Percentiles rank a stretch among this genome's conserved stretches.
Conservation (phyloP, 2,888 invertebrate species). For the Eupithecia subfuscata region DNA sequence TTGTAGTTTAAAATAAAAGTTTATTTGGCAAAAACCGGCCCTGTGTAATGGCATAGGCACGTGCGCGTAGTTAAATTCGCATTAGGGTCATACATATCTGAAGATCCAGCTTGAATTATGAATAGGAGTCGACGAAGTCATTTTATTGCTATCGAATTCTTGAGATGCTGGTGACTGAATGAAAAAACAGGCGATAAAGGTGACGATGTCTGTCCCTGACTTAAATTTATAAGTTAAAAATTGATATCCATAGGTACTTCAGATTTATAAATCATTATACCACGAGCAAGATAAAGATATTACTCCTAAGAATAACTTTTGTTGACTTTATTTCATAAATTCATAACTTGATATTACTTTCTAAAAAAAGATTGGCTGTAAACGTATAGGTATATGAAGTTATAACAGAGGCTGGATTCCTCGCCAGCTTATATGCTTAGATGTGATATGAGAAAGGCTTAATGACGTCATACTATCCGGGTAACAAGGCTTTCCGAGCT, state of each 20-base stretch:
- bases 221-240: background rate
- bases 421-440: constrained; percentile 24
- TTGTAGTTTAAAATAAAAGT: background rate
- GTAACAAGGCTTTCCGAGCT: constrained; percentile 22
- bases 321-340: background rate
- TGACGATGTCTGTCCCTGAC: background rate
- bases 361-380: background rate
- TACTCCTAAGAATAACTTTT: background rate
- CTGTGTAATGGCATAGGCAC: constrained; percentile 34
- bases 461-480: constrained; percentile 22
- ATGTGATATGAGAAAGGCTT: constrained; percentile 23
- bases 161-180: background rate
- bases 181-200: background rate
- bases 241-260: background rate
- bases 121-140: constrained; percentile 7
- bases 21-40: constrained; percentile 2
- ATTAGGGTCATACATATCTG: constrained; percentile 36
- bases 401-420: constrained; percentile 4
- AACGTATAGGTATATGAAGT: background rate
- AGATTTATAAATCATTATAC: background rate
- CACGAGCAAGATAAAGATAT: background rate
- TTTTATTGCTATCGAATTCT: constrained; percentile 10
- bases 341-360: background rate
- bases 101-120: constrained; percentile 35
- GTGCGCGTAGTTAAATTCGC: constrained; percentile 42